Base-by-base conservation (phyloP, 2,888 invertebrate species). In the Pammene aurita region DNA sequence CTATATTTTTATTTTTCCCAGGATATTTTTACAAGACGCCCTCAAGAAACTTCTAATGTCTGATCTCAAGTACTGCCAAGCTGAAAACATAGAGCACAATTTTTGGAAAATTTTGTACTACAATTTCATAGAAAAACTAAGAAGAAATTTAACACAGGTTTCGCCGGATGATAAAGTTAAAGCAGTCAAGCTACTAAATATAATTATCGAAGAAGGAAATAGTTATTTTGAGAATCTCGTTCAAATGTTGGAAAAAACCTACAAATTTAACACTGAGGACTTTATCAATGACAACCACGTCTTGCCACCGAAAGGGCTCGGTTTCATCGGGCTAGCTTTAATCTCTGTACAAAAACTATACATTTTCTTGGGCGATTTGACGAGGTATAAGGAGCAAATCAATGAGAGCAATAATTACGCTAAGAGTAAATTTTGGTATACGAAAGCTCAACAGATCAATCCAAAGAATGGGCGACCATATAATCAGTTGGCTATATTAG, bases 381-480 rank as follows among this genome's bases (percentile, higher is more conserved):
- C 97, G 13, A 94, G 99, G 70, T 99, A 99, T 88, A 95, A 95
- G 83, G 97, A 97, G 82, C 96, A 96, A 88, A 95, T 96, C 52
- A 96, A 95, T 76, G 96, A 96, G 80, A 95, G 96, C 0, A 94
- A 95, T 67, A 97, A 97, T 89, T 98, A 96, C 84, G 96, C 96
- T 52, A 93, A 93, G 80, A 93, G 93, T 82, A 93, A 93, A 83
- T 95, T 96, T 80, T 98, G 96, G 95, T 99, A 99, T 84, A 95
- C 97, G 71, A 97, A 97, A 90, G 98, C 99, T 11, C 97, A 98
- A 83, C 96, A 96, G 87, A 95, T 98, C 52, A 97, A 98, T 89
- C 98, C 99, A 9, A 97, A 97, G 87, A 98, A 98, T 92, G 98
- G 98, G 62, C 94, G 97, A 75, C 98, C 98, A 0, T 99, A 98